Evolutionary conservation across 1,140 invertebrate species (phyloP).

Genomic region (Microplitis mediator): DNA sequence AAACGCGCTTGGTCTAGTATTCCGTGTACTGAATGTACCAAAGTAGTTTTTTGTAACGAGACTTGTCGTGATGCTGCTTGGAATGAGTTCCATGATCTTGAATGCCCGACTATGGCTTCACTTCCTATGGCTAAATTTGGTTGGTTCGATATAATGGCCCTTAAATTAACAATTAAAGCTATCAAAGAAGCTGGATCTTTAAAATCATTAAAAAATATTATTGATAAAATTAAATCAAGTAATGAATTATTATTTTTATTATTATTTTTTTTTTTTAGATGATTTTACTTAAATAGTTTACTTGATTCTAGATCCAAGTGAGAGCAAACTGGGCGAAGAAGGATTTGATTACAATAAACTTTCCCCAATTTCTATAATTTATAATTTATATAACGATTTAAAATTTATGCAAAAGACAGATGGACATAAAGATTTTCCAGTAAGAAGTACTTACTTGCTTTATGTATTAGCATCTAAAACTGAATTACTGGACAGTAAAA

Average conservation of each 20-base stretch:
- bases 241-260: too few species aligned
- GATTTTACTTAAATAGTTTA: too few species aligned
- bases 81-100: slow-evolving; percentile 71
- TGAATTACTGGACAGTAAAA: not conserved
- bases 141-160: slow-evolving; percentile 69
- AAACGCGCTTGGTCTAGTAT: slow-evolving; percentile 65
- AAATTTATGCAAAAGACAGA: too few species aligned
- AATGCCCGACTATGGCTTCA: slow-evolving; percentile 70
- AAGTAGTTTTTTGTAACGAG: slow-evolving; percentile 72
- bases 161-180: slow-evolving; percentile 68
- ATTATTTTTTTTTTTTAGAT: too few species aligned
- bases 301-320: too few species aligned
- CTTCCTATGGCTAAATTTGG: slow-evolving; percentile 66
- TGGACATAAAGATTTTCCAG: too few species aligned
- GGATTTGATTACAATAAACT: too few species aligned
- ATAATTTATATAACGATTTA: too few species aligned
- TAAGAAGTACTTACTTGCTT: not conserved
- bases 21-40: slow-evolving; percentile 69
- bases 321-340: too few species aligned
- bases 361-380: too few species aligned
- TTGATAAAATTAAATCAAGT: too few species aligned
- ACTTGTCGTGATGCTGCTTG: slow-evolving; percentile 69
- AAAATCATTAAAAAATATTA: not conserved
- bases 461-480: not conserved
- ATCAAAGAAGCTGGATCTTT: too few species aligned